Evolutionary conservation across 2,888 invertebrate species (phyloP).

Genomic region (Pheosia gnoma): DNA sequence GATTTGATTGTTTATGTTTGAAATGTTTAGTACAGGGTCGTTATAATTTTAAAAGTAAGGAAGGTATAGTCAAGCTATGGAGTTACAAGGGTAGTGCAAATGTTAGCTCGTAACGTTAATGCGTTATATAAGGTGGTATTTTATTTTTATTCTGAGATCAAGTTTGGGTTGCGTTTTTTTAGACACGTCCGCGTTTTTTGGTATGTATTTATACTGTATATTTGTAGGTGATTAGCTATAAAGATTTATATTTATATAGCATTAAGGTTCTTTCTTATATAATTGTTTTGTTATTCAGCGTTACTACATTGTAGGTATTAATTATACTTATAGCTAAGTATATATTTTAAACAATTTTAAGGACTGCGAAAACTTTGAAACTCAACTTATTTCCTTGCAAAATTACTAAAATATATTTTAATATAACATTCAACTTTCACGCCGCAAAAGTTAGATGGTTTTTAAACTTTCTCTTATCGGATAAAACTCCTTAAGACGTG

Average conservation of each 20-base stretch:
- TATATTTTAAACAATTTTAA: conserved; percentile 22
- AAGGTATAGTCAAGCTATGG: conserved; percentile 30
- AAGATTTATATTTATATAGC: too few relatives aligned
- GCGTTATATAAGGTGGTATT: conserved; percentile 26
- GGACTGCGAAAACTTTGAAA: conserved; percentile 22
- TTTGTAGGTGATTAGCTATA: too few relatives aligned
- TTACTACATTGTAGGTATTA: too few relatives aligned
- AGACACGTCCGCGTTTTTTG: background rate
- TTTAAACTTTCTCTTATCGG: background rate
- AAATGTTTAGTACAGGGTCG: conserved; percentile 25
- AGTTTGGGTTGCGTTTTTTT: background rate
- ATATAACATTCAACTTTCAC: conserved; percentile 32
- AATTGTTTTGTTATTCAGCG: too few relatives aligned
- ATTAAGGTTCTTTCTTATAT: too few relatives aligned
- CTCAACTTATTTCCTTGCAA: conserved; percentile 25
- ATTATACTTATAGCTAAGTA: too few relatives aligned
- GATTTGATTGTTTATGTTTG: background rate
- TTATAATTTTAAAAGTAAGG: conserved; percentile 47
- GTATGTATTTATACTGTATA: too few relatives aligned
- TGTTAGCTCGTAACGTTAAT: conserved; percentile 31
- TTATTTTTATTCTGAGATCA: conserved; percentile 14
- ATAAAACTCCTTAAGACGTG: conserved; percentile 10
- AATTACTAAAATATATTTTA: conserved; percentile 38
- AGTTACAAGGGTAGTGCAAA: conserved; percentile 42
- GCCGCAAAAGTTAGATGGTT: conserved; percentile 26